phyloP scores from a whole-genome alignment of 2,888 invertebrate species.

The Ceraclea dissimilis region DNA sequence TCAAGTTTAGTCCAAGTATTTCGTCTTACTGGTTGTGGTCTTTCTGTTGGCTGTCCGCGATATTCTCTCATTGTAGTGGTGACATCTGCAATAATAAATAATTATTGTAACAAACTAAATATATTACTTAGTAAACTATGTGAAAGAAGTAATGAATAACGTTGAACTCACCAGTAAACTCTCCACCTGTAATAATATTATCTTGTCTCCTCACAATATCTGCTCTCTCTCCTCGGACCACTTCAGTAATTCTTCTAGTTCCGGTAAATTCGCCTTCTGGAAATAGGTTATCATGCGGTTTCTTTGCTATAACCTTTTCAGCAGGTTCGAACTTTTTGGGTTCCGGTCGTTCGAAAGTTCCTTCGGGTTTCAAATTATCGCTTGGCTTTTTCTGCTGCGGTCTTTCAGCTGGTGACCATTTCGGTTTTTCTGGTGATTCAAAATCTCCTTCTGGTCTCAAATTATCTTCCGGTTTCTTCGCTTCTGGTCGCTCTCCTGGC shows the following conservation, averaged over 20 bases:
- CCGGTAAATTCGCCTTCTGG: conserved; percentile 42
- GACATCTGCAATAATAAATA: conserved; percentile 46
- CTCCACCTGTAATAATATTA: conserved; percentile 58
- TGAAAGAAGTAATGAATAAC: background rate
- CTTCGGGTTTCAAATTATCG: conserved; percentile 50
- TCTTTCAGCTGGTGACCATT: conserved; percentile 37
- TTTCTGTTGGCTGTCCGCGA: conserved; percentile 58
- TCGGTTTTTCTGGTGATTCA: conserved; percentile 37
- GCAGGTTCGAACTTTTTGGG: conserved; percentile 29
- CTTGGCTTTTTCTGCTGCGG: conserved; percentile 36
- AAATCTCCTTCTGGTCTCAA: conserved; percentile 41
- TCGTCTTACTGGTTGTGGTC: conserved; percentile 57
- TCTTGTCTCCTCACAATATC: conserved; percentile 57
- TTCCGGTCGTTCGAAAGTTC: conserved; percentile 37
- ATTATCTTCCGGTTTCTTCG: conserved; percentile 42
- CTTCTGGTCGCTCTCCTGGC: conserved; percentile 52
- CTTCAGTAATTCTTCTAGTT: conserved; percentile 32
- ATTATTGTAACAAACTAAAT: background rate
- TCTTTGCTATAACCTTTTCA: conserved; percentile 33
- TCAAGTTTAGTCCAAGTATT: conserved; percentile 74
- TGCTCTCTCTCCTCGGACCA: conserved; percentile 52
- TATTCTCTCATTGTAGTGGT: conserved; percentile 64
- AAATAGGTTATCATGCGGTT: conserved; percentile 40
- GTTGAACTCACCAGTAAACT: conserved; percentile 51
- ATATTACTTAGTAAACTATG: too few species aligned